Conservation (phyloP, 1,140 invertebrate species). For the Drosophila sulfurigaster region DNA sequence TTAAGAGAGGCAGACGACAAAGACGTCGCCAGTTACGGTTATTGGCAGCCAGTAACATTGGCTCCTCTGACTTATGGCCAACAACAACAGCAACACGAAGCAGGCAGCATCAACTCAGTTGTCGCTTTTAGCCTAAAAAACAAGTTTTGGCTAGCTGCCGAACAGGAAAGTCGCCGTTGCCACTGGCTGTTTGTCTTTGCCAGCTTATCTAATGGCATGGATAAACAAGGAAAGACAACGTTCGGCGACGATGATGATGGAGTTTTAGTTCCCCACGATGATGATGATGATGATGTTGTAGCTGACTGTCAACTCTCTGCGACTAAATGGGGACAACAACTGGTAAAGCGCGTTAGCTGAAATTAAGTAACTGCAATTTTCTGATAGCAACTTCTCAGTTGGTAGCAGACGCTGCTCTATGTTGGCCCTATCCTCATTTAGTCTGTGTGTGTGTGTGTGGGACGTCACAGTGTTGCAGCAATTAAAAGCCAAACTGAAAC, state of each 20-base stretch:
- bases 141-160: constrained; percentile 46
- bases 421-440: constrained; percentile 8
- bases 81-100: constrained; percentile 3
- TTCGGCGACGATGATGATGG: not conserved
- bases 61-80: constrained; percentile 20
- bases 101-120: constrained; percentile 10
- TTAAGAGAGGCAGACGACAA: constrained; percentile 57
- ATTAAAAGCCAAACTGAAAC: constrained; percentile 58
- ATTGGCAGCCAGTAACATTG: constrained; percentile 31
- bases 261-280: too few relatives aligned
- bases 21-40: constrained; percentile 35
- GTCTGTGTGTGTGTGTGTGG: constrained; percentile 25
- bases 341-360: constrained; percentile 74
- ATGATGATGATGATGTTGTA: constrained; percentile 6
- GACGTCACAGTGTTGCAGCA: constrained; percentile 50
- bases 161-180: constrained; percentile 44
- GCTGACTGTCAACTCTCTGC: constrained; percentile 2
- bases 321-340: constrained; percentile 54
- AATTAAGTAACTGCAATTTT: constrained; percentile 77
- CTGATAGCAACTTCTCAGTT: constrained; percentile 41
- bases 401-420: not conserved
- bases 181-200: constrained; percentile 71
- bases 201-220: constrained; percentile 80
- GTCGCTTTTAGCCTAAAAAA: constrained; percentile 29
- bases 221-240: constrained; percentile 72